A percentile compares a stretch with the other conserved stretches of the same genome.
Conservation (phyloP, 2,888 invertebrate genomes). For the Limnephilus auricula region DNA sequence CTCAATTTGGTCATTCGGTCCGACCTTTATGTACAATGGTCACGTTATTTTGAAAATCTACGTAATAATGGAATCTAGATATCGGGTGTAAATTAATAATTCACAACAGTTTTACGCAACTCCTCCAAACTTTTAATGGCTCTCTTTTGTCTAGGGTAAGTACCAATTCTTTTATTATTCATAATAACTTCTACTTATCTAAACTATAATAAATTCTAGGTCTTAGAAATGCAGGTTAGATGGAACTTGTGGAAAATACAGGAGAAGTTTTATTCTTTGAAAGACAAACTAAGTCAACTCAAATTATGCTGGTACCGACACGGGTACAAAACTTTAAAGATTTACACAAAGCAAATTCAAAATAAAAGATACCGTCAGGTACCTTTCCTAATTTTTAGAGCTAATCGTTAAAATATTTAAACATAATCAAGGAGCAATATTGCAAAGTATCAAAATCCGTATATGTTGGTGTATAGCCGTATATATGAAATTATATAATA, state of each 20-base stretch:
- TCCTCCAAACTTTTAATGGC: background rate
- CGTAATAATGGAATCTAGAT: background rate
- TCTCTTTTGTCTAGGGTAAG: background rate
- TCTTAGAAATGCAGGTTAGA: background rate
- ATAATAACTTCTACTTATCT: background rate
- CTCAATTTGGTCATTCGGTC: background rate
- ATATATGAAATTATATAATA: no score
- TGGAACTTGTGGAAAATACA: background rate
- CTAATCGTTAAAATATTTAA: no score
- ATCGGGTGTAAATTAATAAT: background rate
- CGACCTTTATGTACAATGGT: background rate
- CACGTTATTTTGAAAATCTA: background rate
- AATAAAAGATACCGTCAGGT: no score
- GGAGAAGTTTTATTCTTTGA: background rate
- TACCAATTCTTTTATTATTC: background rate
- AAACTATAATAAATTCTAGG: background rate
- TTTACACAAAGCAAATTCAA: background rate
- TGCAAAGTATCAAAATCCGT: no score
- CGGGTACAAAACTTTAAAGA: background rate
- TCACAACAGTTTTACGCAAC: background rate
- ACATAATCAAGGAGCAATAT: no score
- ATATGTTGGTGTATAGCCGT: no score
- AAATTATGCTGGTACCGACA: background rate
- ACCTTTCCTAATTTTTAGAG: background rate
- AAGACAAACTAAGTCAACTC: background rate